Base-by-base conservation (phyloP, 1,140 invertebrate species). In the Berghia stephanieae region DNA sequence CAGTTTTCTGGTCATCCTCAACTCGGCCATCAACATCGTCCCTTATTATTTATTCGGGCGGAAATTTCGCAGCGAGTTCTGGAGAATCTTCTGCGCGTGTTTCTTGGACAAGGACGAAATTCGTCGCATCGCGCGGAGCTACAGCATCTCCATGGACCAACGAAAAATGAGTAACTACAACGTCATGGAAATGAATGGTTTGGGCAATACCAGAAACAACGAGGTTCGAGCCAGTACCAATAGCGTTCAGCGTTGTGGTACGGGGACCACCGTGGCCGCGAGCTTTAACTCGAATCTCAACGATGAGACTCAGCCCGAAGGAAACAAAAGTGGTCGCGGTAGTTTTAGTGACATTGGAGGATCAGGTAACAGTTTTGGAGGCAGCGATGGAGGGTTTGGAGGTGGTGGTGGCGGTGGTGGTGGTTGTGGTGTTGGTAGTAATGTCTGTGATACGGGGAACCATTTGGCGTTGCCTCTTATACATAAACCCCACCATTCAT, bases 21-120 rank as follows among this genome's bases (percentile, higher is more conserved):
- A 90, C 79, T 89, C 88, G 44, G 87, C 88, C 40, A 85, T 88
- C 67, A 90, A 90, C 79, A 88, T 90, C 70, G 84, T 90, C 18
- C 89, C 88, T 72, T 90, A 90, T 82, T 90, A 90, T 77, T 88
- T 89, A 71, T 89, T 90, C 72, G 87, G 88, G 44, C 81, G 83
- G 71, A 82, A 84, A 67, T 90, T 90, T 77, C 83, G 88, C 4
- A 79, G 76, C 24, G 83, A 89, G 75, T 89, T 89, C 79, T 85
- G 83, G 85, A 68, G 80, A 46, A 42, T 86, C 8, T 88, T 89
- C 79, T 89, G 86, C 73, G 77, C 72, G 16, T 87, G 84, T 75
- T 80, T 85, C 40, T 82, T 88, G n/a, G 81, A 83, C n/a, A 81
- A 84, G 27, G 81, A 86, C 60, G 82, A 86, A 42, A 69, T 86